phyloP scores from a whole-genome alignment of 2,888 invertebrate species.

The Steinernema hermaphroditum region DNA sequence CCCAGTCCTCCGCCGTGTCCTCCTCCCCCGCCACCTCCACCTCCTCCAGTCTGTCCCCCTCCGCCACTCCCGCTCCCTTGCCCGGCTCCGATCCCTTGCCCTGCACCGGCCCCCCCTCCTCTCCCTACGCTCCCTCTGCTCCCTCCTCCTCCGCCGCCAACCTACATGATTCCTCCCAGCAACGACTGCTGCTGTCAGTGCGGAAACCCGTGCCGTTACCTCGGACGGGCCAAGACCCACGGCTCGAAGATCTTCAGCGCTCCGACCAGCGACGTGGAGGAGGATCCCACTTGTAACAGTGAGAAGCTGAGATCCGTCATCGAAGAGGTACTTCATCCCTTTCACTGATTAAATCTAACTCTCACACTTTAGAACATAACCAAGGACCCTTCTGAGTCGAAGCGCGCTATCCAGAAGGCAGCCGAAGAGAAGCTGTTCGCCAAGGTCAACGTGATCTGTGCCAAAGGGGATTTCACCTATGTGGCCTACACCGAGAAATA shows the following conservation, averaged over 20 bases:
- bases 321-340: conserved; percentile 48
- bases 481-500: conserved; percentile 62
- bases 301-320: conserved; percentile 59
- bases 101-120: conserved; percentile 53
- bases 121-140: conserved; percentile 43
- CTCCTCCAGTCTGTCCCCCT: conserved; percentile 47
- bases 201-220: conserved; percentile 58
- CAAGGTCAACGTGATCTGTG: conserved; percentile 65
- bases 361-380: conserved; percentile 62
- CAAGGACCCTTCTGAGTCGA: conserved; percentile 59
- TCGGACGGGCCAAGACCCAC: conserved; percentile 56
- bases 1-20: conserved; percentile 57
- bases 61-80: conserved; percentile 51
- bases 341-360: not conserved
- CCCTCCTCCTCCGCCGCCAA: conserved; percentile 40
- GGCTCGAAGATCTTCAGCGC: conserved; percentile 57
- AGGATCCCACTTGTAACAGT: conserved; percentile 63
- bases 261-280: conserved; percentile 45
- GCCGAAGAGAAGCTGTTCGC: conserved; percentile 60
- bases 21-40: conserved; percentile 47
- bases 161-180: conserved; percentile 41
- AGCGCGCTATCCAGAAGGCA: conserved; percentile 63
- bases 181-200: conserved; percentile 64
- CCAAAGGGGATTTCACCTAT: conserved; percentile 62
- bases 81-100: conserved; percentile 32